A percentile compares a stretch with the other conserved stretches of the same genome.
These are phyloP conservation scores for Ormyrus rosae DNA, from an alignment of 2,888 invertebrate genomes.

Conservation along the genomic window DNA sequence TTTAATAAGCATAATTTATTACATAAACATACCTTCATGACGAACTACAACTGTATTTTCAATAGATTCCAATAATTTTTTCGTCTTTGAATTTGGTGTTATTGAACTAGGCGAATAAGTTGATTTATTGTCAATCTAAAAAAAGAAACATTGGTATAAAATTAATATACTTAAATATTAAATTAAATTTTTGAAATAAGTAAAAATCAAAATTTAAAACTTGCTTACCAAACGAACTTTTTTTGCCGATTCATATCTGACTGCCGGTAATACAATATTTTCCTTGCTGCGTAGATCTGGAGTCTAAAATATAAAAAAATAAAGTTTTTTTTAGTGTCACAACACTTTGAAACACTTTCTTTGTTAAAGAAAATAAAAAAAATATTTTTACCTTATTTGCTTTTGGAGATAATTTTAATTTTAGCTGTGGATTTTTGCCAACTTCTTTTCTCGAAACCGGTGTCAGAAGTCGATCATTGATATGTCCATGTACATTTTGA, in stretches of 20 bases:
- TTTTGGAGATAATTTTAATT: constrained; percentile 60
- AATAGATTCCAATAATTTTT: constrained; percentile 60
- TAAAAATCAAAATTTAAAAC: constrained; percentile 15
- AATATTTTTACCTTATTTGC: constrained; percentile 47
- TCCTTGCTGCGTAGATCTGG: constrained; percentile 48
- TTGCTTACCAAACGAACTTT: constrained; percentile 62
- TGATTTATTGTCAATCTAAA: constrained; percentile 56
- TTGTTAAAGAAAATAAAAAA: too few relatives aligned
- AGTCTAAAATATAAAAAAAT: constrained; percentile 18
- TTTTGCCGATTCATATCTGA: constrained; percentile 63
- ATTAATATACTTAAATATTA: background rate
- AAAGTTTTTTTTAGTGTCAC: too few relatives aligned
- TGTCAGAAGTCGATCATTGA: constrained; percentile 62
- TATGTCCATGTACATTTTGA: constrained; percentile 63
- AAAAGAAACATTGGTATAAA: background rate
- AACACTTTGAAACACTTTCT: too few relatives aligned
- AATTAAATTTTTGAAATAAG: constrained; percentile 2
- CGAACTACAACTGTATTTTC: constrained; percentile 66
- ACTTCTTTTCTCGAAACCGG: constrained; percentile 51
- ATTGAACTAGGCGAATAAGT: constrained; percentile 33
- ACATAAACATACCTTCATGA: constrained; percentile 63
- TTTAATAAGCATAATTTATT: background rate
- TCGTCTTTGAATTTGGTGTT: constrained; percentile 55
- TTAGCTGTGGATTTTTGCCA: constrained; percentile 51
- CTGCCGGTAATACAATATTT: constrained; percentile 61